Evolutionary conservation across 1,140 invertebrate genomes (phyloP).

Genomic region (Tachypleus tridentatus): DNA sequence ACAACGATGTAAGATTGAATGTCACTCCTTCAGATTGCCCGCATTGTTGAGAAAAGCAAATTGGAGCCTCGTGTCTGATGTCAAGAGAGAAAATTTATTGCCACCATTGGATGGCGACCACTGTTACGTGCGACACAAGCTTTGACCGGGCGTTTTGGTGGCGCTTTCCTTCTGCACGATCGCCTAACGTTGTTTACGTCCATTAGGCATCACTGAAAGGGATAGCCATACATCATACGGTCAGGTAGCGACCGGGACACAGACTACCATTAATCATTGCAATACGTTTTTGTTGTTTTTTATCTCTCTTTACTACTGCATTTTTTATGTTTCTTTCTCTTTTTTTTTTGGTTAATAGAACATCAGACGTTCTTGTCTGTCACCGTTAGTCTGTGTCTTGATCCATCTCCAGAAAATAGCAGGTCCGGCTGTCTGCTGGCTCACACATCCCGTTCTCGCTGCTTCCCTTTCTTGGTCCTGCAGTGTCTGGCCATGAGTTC

Average conservation of each 20-base stretch:
- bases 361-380: too few species aligned
- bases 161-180: background rate
- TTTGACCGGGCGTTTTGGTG: background rate
- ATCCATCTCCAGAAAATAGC: too few species aligned
- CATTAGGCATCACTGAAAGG: background rate
- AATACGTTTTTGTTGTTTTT: background rate
- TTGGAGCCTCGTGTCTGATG: slow-evolving; percentile 2
- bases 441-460: too few species aligned
- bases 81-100: slow-evolving; percentile 2
- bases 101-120: background rate
- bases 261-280: slow-evolving; percentile 1
- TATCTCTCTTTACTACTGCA: too few species aligned
- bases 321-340: too few species aligned
- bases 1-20: too few species aligned
- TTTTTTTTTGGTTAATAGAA: too few species aligned
- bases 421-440: too few species aligned
- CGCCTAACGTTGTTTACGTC: slow-evolving; percentile 4
- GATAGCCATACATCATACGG: slow-evolving; percentile 4
- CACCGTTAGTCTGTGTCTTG: too few species aligned
- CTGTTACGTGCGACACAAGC: background rate
- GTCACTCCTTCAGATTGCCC: too few species aligned
- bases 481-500: too few species aligned
- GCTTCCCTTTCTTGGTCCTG: too few species aligned
- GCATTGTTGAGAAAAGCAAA: background rate
- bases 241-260: background rate